A percentile compares a stretch with the other conserved stretches of the same genome.
Evolutionary conservation across 2,113 vertebrate species (phyloP).

Genomic region (Dascyllus trimaculatus): DNA sequence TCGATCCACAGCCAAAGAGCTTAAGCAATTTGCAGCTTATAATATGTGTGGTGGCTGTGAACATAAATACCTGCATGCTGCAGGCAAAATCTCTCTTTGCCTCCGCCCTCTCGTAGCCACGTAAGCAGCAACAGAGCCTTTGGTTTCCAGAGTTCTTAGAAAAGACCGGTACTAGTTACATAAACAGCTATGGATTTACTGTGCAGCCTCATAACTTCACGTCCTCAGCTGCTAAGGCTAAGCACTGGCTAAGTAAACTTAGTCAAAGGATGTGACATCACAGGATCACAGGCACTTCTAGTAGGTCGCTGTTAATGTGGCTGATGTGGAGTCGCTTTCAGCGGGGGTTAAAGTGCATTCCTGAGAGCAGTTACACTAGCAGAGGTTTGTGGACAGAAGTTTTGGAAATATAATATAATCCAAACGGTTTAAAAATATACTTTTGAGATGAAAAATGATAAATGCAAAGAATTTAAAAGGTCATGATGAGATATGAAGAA

Average conservation of each 20-base stretch:
- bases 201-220: conserved; percentile 13
- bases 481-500: background rate
- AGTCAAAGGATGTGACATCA: conserved; percentile 24
- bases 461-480: background rate
- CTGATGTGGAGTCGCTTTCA: background rate
- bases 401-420: no score
- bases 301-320: background rate
- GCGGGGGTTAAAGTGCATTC: background rate
- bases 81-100: conserved; percentile 20
- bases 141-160: conserved; percentile 42
- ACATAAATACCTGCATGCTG: conserved; percentile 63
- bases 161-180: conserved; percentile 37
- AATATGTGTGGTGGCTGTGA: conserved; percentile 61
- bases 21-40: conserved; percentile 53
- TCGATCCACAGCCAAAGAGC: conserved; percentile 44
- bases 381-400: background rate
- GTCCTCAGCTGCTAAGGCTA: conserved; percentile 17
- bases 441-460: background rate
- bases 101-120: conserved; percentile 35
- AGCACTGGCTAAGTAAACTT: conserved; percentile 10
- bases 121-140: conserved; percentile 28
- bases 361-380: background rate
- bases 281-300: conserved; percentile 13
- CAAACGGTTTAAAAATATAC: background rate
- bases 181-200: conserved; percentile 61